Conservation (phyloP, 2,888 invertebrate species). For the Lasioglossum lativentre region DNA sequence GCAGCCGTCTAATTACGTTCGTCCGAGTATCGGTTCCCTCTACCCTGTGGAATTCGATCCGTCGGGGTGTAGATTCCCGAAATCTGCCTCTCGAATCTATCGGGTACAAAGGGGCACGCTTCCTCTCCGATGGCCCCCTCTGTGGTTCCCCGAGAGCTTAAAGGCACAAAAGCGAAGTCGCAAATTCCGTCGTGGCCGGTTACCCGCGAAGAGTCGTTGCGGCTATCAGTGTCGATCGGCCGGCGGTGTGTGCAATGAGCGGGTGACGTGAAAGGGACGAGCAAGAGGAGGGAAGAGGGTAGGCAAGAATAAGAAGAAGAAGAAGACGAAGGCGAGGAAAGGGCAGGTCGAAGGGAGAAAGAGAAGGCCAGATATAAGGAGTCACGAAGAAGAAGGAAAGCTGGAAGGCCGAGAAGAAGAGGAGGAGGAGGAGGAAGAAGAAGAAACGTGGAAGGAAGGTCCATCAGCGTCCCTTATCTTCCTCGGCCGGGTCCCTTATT, state of each 20-base stretch:
- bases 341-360: slow-evolving; percentile 22
- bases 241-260: slow-evolving; percentile 73
- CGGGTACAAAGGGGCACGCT: slow-evolving; percentile 52
- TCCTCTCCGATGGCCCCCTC: slow-evolving; percentile 33
- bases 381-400: slow-evolving; percentile 8
- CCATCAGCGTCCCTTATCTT: slow-evolving; percentile 77
- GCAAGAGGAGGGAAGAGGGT: slow-evolving; percentile 3
- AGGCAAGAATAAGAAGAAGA: not conserved
- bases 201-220: slow-evolving; percentile 67
- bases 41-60: slow-evolving; percentile 39
- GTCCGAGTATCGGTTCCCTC: slow-evolving; percentile 4
- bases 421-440: slow-evolving; percentile 28
- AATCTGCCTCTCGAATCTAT: slow-evolving; percentile 57
- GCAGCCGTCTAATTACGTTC: slow-evolving; percentile 37
- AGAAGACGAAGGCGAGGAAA: slow-evolving; percentile 13
- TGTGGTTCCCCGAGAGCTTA: slow-evolving; percentile 29
- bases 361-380: slow-evolving; percentile 28
- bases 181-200: slow-evolving; percentile 71
- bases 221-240: slow-evolving; percentile 86
- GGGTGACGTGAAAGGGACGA: slow-evolving; percentile 75
- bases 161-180: slow-evolving; percentile 64
- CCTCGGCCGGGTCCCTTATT: slow-evolving; percentile 77
- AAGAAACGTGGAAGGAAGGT: slow-evolving; percentile 54
- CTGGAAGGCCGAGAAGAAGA: not conserved
- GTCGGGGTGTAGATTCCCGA: slow-evolving; percentile 40